phyloP scores from a whole-genome alignment of 2,888 invertebrate genomes.

The Tiliacea aurago region DNA sequence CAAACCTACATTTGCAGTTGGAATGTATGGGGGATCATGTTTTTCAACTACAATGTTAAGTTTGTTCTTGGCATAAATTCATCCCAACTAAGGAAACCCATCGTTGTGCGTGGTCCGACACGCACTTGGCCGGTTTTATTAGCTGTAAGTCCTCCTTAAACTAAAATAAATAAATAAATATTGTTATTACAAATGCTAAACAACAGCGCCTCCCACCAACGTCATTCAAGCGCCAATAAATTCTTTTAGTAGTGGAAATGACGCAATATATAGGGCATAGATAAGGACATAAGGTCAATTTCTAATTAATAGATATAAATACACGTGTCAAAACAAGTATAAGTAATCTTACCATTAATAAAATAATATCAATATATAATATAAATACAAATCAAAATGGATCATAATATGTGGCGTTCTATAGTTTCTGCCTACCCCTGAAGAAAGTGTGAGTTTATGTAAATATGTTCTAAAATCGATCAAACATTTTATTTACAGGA shows the following conservation, averaged over 20 bases:
- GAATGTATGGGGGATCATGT: no score
- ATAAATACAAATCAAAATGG: not conserved
- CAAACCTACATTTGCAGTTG: no score
- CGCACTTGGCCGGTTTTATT: no score
- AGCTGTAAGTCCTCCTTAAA: no score
- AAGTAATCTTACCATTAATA: not conserved
- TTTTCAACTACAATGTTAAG: no score
- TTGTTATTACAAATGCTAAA: not conserved
- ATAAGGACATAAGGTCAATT: slow-evolving; percentile 7
- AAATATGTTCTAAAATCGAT: not conserved
- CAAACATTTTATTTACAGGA: slow-evolving; percentile 73
- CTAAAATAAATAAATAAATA: no score
- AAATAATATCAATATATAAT: no score
- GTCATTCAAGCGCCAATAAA: not conserved
- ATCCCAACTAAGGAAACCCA: no score
- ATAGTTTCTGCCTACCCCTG: not conserved
- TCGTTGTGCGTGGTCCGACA: no score
- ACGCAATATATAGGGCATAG: not conserved
- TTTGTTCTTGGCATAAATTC: no score
- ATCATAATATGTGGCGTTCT: not conserved
- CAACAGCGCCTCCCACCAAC: not conserved
- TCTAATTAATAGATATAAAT: not conserved
- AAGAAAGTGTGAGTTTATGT: not conserved
- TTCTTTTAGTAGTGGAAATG: not conserved
- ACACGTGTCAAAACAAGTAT: not conserved